Conservation (phyloP, 2,113 vertebrate species). For the Bungarus multicinctus region DNA sequence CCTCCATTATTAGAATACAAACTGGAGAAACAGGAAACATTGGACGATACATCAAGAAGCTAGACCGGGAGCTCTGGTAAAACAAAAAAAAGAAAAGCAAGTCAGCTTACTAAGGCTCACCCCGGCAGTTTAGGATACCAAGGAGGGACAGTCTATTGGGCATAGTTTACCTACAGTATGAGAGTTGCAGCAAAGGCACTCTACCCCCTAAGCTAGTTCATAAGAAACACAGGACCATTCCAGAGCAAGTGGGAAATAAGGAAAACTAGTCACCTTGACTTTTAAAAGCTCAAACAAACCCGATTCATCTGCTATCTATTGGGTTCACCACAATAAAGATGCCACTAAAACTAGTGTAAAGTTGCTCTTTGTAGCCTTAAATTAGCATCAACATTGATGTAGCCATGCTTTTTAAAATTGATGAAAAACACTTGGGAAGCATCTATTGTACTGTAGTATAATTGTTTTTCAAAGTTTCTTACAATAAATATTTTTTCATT, state of each 20-base stretch:
- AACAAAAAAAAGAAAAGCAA: neutral
- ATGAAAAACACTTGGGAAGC: neutral
- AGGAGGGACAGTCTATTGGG: neutral
- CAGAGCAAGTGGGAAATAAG: neutral
- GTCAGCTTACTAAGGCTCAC: neutral
- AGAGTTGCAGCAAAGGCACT: neutral
- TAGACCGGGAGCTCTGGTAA: neutral
- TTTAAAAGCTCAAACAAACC: neutral
- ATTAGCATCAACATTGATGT: neutral
- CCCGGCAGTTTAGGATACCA: neutral
- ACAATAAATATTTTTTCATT: slow-evolving; percentile 18
- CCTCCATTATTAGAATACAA: neutral
- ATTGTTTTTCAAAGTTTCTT: neutral
- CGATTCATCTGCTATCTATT: neutral
- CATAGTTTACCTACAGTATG: neutral
- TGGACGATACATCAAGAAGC: neutral
- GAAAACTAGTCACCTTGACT: neutral
- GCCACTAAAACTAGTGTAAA: neutral
- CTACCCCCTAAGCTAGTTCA: neutral
- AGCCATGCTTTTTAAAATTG: neutral
- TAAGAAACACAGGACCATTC: neutral
- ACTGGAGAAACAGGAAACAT: neutral
- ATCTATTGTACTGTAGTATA: neutral
- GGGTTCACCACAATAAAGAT: neutral
- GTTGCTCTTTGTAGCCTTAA: neutral